Evolutionary conservation across 2,113 vertebrate species (phyloP).

Genomic region (Heterochromis multidens): DNA sequence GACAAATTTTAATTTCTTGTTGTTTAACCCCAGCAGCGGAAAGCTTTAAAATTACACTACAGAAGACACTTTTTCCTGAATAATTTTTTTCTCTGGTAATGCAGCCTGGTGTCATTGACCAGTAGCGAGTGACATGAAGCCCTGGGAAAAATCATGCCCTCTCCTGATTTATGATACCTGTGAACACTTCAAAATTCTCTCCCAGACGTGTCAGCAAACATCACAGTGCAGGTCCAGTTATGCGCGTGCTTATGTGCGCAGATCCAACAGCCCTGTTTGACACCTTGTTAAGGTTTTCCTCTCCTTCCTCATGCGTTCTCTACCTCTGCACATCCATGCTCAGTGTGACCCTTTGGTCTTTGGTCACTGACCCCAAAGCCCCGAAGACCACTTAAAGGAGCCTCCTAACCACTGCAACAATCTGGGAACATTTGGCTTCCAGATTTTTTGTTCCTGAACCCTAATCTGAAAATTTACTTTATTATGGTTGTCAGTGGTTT

Average conservation of each 20-base stretch:
- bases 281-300: constrained; percentile 67
- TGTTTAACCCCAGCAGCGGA: neutral
- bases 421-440: constrained; percentile 64
- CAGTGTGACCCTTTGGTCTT: constrained; percentile 37
- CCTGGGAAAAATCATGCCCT: constrained; percentile 70
- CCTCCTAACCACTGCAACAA: constrained; percentile 37
- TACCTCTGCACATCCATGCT: constrained; percentile 19
- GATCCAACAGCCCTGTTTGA: constrained; percentile 62
- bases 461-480: constrained; percentile 1
- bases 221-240: constrained; percentile 65
- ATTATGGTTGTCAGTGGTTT: neutral
- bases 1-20: neutral
- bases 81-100: neutral
- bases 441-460: constrained; percentile 11
- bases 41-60: neutral
- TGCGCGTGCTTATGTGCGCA: constrained; percentile 51
- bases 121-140: constrained; percentile 3
- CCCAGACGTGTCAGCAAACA: constrained; percentile 76
- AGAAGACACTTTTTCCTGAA: neutral
- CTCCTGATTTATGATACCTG: constrained; percentile 66
- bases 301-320: constrained; percentile 26
- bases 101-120: neutral
- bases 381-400: constrained; percentile 30
- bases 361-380: constrained; percentile 56
- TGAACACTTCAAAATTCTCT: constrained; percentile 73